Percentiles rank a stretch among this genome's conserved stretches.
phyloP scores from a whole-genome alignment of 2,797 vertebrate species.

The Tapirus indicus region DNA sequence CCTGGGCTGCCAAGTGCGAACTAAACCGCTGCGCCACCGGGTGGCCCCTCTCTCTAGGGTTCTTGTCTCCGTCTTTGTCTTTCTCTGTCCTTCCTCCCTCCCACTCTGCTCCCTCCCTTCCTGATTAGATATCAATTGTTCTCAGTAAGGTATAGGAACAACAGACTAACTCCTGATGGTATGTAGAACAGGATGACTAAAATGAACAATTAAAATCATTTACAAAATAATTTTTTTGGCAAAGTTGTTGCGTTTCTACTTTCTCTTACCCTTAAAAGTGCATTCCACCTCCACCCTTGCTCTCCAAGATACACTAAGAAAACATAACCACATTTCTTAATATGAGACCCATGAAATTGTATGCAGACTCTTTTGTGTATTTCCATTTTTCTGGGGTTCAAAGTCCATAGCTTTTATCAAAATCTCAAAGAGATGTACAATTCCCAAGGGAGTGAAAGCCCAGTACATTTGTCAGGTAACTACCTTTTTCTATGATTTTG shows the following conservation, averaged over 20 bases:
- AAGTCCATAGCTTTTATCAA: neutral
- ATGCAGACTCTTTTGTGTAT: neutral
- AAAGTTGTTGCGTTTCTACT: neutral
- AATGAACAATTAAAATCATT: neutral
- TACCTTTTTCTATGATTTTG: neutral
- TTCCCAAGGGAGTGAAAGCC: neutral
- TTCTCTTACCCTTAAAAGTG: neutral
- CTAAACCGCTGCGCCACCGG: too few species aligned
- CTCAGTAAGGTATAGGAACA: neutral
- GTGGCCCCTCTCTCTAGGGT: neutral
- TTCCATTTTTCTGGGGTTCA: neutral
- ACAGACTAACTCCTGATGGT: neutral
- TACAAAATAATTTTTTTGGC: slow-evolving; percentile 12
- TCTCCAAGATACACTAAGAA: neutral
- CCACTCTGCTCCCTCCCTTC: neutral
- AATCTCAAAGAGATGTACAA: neutral
- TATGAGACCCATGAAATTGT: neutral
- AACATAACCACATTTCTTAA: neutral
- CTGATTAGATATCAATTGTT: neutral
- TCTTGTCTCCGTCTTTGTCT: neutral
- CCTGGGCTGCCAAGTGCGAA: too few species aligned
- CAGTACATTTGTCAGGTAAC: neutral
- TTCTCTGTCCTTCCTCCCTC: neutral
- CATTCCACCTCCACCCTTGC: neutral
- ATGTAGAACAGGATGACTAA: neutral